Evolutionary conservation across 2,888 invertebrate genomes (phyloP), one percentile per base, ranked within the genome.

Genomic region (Sminthurinus aureus): DNA sequence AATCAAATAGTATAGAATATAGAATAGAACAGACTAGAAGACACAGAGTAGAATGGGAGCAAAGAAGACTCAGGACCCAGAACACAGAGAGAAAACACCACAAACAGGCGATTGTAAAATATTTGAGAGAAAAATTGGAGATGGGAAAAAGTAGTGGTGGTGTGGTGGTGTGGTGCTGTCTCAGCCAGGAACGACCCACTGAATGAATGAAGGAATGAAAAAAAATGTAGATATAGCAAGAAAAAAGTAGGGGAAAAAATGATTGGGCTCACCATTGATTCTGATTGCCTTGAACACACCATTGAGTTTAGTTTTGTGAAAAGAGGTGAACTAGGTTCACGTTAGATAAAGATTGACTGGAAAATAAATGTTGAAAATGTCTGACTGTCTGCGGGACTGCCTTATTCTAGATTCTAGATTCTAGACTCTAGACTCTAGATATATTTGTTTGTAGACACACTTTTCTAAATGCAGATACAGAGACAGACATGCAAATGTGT

Each of bases 321-420:
- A 38, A 38, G 81, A 73, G 81, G 81, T 81, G 76, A 76, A 76
- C 76, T 76, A 20, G 52, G 76, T 76, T 58, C 74, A 26, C 38
- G 81, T 81, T 81, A 81, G 81, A 74, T 81, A 81, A 81, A 81
- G 81, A 74, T 81, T 81, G 81, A 74, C 81, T 81, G 81, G 67
- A 38, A 52, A 75, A 81, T 73, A 81, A 73, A 75, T 58, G 73
- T 81, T 52, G 81, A 81, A 64, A 81, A 81, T 81, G 81, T 81
- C 75, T 80, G 80, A 73, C 69, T 69, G 71, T 64, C 73, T 26
- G 26, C 26, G 26, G 18, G 73, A 18, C 12, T n/a, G 51, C 50
- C 51, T 75, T 75, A 50, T 20, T 52, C 9, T 52, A 24, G 0
- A 71, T 13, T 58, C 58, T 58, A 52, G 15, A 6, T 58, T 58